These are phyloP conservation scores for Ommatoiulus sabulosus DNA, from an alignment of 2,888 invertebrate species.

Conservation along the genomic window DNA sequence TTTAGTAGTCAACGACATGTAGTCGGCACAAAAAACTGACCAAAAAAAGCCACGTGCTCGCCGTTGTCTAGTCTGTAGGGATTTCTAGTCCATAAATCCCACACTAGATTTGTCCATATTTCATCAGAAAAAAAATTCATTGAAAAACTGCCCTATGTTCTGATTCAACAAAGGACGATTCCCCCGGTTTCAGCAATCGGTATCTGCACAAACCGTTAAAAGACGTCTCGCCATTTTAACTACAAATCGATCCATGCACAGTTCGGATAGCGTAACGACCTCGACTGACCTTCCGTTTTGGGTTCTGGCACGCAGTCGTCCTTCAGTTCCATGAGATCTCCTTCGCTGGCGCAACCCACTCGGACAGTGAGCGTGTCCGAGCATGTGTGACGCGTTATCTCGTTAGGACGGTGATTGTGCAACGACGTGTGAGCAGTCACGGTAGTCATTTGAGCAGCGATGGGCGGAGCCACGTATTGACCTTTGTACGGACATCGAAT, in stretches of 20 bases:
- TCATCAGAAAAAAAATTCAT: no score
- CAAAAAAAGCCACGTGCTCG: no score
- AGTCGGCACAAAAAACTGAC: no score
- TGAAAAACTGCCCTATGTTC: no score
- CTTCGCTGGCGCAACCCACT: constrained; percentile 61
- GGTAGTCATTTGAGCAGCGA: constrained; percentile 56
- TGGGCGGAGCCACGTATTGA: constrained; percentile 74
- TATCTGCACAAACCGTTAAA: background rate
- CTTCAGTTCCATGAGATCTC: constrained; percentile 61
- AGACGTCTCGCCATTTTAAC: background rate
- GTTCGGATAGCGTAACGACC: background rate
- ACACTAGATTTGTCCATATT: no score
- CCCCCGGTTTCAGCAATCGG: background rate
- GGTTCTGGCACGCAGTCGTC: constrained; percentile 61
- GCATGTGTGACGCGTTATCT: constrained; percentile 55
- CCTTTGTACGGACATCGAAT: constrained; percentile 86
- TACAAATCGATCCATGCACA: background rate
- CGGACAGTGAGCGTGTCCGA: constrained; percentile 59
- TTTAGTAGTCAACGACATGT: no score
- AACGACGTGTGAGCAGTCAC: constrained; percentile 53
- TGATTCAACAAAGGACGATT: no score
- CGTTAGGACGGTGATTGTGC: constrained; percentile 47
- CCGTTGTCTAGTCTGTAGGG: no score
- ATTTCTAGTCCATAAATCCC: no score
- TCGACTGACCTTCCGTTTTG: constrained; percentile 60